Evolutionary conservation across 2,113 vertebrate genomes (phyloP), one percentile per base, ranked within the genome.

Genomic region (Cinclus mexicanus): DNA sequence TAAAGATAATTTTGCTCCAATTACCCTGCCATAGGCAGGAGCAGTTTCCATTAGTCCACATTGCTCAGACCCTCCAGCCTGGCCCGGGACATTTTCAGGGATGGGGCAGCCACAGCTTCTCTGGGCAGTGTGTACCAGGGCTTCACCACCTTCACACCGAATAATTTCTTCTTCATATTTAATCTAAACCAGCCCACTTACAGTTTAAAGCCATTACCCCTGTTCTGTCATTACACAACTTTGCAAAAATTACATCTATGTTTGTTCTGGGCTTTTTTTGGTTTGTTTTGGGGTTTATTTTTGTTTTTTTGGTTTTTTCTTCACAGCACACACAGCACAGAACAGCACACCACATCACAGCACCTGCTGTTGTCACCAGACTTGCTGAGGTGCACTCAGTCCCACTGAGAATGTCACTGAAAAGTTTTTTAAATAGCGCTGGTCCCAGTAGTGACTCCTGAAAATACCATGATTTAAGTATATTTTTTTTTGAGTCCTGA

Each of bases 401-500:
- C 53, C 53, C 35, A 22, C 53, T n/a, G 22, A 10, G 22, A 25
- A 14, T 29, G 19, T 18, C 60, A 53, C 25, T n/a, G n/a, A 55
- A 33, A 41, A 11, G 4, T 31, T 31, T 61, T 25, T 35, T 2
- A 35, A 67, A 14, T 22, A 42, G 17, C 0, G 0, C 4, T 3
- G 8, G 7, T 77, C 18, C 33, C 63, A 33, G 0, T 23, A 53
- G 3, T 28, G 28, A 23, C 14, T 59, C 14, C 64, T 70, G 39
- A n/a, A 47, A n/a, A 65, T 63, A 26, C 2, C 53, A 8, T 46
- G 12, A 55, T 42, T 84, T 67, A 78, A 85, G 22, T 44, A 80
- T 23, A 2, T 11, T 47, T 5, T 76, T 77, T 76, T 77, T 33
- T 2, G 2, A 64, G 63, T 80, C 29, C 33, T 59, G 29, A 61